Conservation (phyloP, 1,140 invertebrate species). For the Micrasema minimum region DNA sequence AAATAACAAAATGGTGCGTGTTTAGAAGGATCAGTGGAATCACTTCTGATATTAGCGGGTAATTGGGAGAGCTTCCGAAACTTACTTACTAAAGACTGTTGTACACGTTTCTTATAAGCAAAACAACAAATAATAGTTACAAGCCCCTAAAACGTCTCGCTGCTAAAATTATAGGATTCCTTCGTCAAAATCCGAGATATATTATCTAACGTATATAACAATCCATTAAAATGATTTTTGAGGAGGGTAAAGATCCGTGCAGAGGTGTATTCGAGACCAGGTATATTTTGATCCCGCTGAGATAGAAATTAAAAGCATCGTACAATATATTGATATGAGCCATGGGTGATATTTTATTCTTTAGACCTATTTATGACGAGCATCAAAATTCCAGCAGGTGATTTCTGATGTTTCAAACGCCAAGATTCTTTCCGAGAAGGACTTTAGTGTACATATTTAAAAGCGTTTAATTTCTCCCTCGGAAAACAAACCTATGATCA, state of each 20-base stretch:
- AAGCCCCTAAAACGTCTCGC: too few species aligned
- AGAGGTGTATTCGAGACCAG: conserved; percentile 10
- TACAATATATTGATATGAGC: conserved; percentile 10
- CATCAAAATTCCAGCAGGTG: conserved; percentile 31
- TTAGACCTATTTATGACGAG: conserved; percentile 15
- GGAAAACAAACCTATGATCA: conserved; percentile 14
- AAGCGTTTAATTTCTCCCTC: conserved; percentile 15
- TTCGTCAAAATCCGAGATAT: conserved; percentile 14
- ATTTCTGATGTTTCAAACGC: conserved; percentile 9
- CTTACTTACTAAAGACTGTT: too few species aligned
- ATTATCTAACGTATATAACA: conserved; percentile 23
- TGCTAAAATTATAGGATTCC: conserved; percentile 1
- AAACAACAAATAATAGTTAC: too few species aligned
- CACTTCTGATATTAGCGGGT: too few species aligned
- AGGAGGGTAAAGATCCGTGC: conserved; percentile 19
- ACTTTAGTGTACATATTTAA: conserved; percentile 1
- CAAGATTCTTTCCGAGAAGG: conserved; percentile 12
- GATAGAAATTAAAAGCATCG: conserved; percentile 20
- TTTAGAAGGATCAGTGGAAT: too few species aligned
- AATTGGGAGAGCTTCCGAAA: too few species aligned
- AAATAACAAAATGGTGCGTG: too few species aligned
- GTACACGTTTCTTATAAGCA: too few species aligned
- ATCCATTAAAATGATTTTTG: conserved; percentile 21
- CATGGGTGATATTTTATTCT: conserved; percentile 16
- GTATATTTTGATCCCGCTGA: conserved; percentile 22